Conservation (phyloP, 2,113 vertebrate genomes). For the Otolemur garnettii region DNA sequence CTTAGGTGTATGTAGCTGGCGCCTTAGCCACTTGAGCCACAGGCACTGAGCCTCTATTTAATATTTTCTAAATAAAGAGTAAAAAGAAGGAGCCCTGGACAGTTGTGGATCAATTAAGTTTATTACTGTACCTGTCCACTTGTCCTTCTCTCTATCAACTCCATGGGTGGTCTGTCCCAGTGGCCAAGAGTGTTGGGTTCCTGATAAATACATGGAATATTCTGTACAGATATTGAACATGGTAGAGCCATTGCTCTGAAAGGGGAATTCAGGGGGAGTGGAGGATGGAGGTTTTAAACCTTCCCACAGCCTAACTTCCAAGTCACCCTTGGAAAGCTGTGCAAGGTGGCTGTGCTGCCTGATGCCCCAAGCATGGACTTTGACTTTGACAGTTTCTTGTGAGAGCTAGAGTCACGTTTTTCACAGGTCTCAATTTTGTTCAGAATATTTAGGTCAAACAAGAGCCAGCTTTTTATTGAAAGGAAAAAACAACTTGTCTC, state of each 20-base stretch:
- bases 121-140: not conserved
- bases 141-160: not conserved
- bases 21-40: too few species aligned
- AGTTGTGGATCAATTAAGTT: not conserved
- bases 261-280: not conserved
- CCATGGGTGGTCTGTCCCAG: not conserved
- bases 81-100: not conserved
- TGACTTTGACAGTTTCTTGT: not conserved
- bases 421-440: not conserved
- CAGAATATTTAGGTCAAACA: slow-evolving; percentile 27
- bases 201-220: not conserved
- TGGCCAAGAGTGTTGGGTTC: not conserved
- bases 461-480: slow-evolving; percentile 19
- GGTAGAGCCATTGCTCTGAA: not conserved
- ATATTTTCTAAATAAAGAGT: not conserved
- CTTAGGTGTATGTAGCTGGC: too few species aligned
- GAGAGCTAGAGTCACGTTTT: not conserved
- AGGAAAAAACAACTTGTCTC: not conserved
- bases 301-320: not conserved
- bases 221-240: not conserved
- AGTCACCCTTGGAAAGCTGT: not conserved
- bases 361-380: not conserved
- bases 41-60: not conserved
- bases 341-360: not conserved
- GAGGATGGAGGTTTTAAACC: not conserved